A percentile compares a stretch with the other conserved stretches of the same genome.
Evolutionary conservation across 2,797 vertebrate genomes (phyloP).

Genomic region (Syndactyla subalaris): DNA sequence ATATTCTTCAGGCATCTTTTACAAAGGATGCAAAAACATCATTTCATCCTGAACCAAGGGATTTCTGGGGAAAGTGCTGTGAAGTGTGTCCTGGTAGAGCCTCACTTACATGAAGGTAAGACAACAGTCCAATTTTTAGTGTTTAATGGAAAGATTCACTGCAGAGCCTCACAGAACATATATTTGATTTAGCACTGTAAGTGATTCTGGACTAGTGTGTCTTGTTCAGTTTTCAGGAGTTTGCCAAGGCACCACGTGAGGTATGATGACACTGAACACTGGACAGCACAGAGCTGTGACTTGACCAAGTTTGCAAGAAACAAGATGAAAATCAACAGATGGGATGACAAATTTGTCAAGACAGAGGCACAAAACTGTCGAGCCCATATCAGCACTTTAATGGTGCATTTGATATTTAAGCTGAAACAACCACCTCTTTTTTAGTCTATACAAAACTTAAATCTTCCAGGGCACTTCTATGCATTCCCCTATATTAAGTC

Average conservation of each 20-base stretch:
- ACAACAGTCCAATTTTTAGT: neutral
- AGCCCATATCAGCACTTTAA: neutral
- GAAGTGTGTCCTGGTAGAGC: neutral
- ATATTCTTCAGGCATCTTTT: neutral
- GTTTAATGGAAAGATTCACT: neutral
- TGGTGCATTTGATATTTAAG: neutral
- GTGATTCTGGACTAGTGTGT: neutral
- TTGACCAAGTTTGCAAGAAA: neutral
- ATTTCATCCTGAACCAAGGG: neutral
- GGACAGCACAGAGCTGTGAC: neutral
- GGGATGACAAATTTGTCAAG: neutral
- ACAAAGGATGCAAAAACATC: neutral
- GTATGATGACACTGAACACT: neutral
- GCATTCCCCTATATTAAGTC: fast-evolving
- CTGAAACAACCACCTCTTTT: neutral
- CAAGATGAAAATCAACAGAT: neutral
- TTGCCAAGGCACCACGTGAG: neutral
- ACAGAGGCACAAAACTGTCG: neutral
- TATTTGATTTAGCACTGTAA: neutral
- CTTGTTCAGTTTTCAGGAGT: neutral
- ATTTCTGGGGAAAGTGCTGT: neutral
- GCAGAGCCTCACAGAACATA: neutral
- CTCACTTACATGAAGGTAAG: neutral
- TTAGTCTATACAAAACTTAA: neutral
- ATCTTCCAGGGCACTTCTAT: neutral